Percentiles rank a stretch among this genome's conserved stretches.
Conservation (phyloP, 2,888 invertebrate genomes). For the Augiades crinisus region DNA sequence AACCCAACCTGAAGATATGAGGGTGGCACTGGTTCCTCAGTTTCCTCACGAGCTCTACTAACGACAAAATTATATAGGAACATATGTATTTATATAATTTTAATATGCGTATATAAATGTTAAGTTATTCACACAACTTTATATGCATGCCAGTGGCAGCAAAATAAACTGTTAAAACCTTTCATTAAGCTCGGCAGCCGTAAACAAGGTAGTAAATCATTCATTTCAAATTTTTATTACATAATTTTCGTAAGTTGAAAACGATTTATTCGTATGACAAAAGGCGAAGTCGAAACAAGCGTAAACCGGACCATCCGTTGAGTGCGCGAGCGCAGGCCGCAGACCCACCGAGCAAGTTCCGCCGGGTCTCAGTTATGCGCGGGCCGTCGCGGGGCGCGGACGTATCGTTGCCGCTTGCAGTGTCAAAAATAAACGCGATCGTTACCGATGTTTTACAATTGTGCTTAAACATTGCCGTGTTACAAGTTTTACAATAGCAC, state of each 20-base stretch:
- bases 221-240: constrained; percentile 42
- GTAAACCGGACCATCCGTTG: constrained; percentile 72
- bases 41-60: no score
- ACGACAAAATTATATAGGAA: no score
- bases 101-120: background rate
- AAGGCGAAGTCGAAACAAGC: constrained; percentile 59
- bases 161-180: constrained; percentile 17
- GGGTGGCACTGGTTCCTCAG: no score
- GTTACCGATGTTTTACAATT: constrained; percentile 60
- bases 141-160: background rate
- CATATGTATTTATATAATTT: background rate
- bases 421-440: constrained; percentile 54
- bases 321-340: constrained; percentile 57
- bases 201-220: constrained; percentile 19
- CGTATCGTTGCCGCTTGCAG: constrained; percentile 41
- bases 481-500: constrained; percentile 44
- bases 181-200: constrained; percentile 7
- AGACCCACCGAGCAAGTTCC: constrained; percentile 63
- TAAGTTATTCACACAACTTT: background rate
- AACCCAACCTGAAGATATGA: no score
- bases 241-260: constrained; percentile 57
- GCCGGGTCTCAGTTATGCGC: constrained; percentile 37
- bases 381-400: constrained; percentile 51
- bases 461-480: constrained; percentile 57
- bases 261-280: constrained; percentile 64